Base-by-base conservation (phyloP, 2,113 vertebrate species). In the Polypterus bichir region DNA sequence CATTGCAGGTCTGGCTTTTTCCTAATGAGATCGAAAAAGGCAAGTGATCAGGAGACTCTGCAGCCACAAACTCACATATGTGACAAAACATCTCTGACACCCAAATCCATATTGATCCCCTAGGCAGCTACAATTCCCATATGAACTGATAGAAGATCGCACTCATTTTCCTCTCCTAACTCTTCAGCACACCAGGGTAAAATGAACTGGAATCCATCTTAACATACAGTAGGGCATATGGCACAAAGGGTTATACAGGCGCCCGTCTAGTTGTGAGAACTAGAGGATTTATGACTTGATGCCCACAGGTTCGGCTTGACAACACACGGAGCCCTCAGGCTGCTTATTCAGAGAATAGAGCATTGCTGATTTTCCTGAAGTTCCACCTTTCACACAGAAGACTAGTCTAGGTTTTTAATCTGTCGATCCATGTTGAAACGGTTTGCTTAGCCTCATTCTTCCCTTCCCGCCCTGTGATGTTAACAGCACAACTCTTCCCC, bases 371-470 rank as follows among this genome's bases (percentile, higher is more conserved):
- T 70, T 61, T 59, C 55, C 66, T 46, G 5, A 3, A 2, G 70
- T 60, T 57, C 7, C 49, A 68, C 61, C 48, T 63, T 46, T 55
- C 68, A 57, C 66, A 46, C 9, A 55, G 62, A 67, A 70, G 68
- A 69, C 62, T 63, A 66, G 58, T 11, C 10, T 46, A 0, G 49
- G 73, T 63, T 69, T 68, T 62, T 66, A 74, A 76, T 70, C 62
- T 59, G 47, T 10, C 57, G 47, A 59, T 53, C 66, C 76, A 56
- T 56, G 63, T 66, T 69, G 69, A 53, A 56, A 53, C 63, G 70
- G 64, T 78, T 75, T 70, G 64, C 65, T 73, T 70, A 61, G 60
- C 67, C 62, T 66, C 48, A 70, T 76, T 65, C n/a, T 77, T 74
- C 61, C 27, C 27, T 27, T 27, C 27, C 27, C 27, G 27, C 27